Conservation (phyloP, 2,797 vertebrate genomes). For the Eurystomus glaucurus region DNA sequence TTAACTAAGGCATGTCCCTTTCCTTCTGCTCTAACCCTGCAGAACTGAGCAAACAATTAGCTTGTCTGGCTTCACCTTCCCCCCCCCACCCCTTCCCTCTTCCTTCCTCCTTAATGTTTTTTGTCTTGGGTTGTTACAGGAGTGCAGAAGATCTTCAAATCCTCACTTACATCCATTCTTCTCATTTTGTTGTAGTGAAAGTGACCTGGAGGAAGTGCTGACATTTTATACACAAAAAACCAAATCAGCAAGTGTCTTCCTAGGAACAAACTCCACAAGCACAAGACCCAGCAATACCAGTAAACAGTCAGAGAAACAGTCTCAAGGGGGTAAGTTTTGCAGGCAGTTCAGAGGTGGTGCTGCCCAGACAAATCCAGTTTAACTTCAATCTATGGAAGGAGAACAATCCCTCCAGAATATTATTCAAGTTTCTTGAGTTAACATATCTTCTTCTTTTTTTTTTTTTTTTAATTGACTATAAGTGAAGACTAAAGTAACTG, state of each 20-base stretch:
- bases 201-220: slow-evolving; percentile 94
- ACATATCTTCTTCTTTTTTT: rapidly evolving
- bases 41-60: neutral
- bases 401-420: neutral
- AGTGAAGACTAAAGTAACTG: neutral
- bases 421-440: neutral
- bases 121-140: neutral
- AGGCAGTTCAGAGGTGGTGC: neutral
- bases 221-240: slow-evolving; percentile 96
- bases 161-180: neutral
- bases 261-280: slow-evolving; percentile 86
- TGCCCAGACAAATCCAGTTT: neutral
- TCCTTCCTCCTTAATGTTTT: neutral
- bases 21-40: neutral
- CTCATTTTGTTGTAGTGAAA: slow-evolving; percentile 87
- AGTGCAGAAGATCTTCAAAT: neutral
- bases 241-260: slow-evolving; percentile 93
- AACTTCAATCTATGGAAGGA: neutral
- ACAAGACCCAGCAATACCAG: slow-evolving; percentile 73
- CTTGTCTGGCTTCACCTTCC: too few relatives aligned
- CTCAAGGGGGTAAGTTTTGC: slow-evolving; percentile 84
- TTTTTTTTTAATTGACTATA: neutral
- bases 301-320: slow-evolving; percentile 70
- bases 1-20: neutral
- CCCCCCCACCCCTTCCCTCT: too few relatives aligned